Base-by-base conservation (phyloP, 2,113 vertebrate genomes). In the Myrmophylax atrothorax region DNA sequence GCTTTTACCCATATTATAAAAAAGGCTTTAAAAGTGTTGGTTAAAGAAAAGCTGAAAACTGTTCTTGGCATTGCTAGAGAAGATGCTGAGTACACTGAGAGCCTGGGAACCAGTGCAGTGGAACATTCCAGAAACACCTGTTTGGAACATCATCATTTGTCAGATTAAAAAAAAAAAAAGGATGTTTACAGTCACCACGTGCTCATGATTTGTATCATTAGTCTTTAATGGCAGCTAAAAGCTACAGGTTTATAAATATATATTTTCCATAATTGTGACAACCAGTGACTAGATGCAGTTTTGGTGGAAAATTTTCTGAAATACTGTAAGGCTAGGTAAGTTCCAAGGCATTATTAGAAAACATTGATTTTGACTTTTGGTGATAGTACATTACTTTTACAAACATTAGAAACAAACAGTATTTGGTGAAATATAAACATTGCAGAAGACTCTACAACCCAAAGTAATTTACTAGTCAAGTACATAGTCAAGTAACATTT, bases 261-360 rank as follows among this genome's bases (percentile, higher is more conserved):
- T 77, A 47, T 74, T 67, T 82, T 90, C 42, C 35, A 25, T 93
- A 94, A 56, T 46, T 62, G 84, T 95, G 88, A 96, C 91, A 96
- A 96, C 69, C 77, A 90, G 92, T 95, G 90, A 84, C 72, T 79
- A 89, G 76, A 69, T 77, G 88, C 5, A 0, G 60, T 88, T 94
- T 96, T 79, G 58, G 95, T 97, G 96, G 93, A 96, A 96, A 94
- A 86, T 20, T 47, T 10, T 79, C 87, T 66, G 93, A 86, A 82
- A 92, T 84, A 47, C 77, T 59, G 89, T 97, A 97, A 97, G 97
- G 97, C 97, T 94, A 91, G 78, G 86, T 94, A 96, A 90, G 81
- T 89, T 69, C 96, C 95, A 97, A 97, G 97, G 96, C 97, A 96
- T 93, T 96, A 88, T 93, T 96, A 97, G 70, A 92, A 97, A 96